These are phyloP conservation scores for Pangasius djambal DNA, from an alignment of 2,797 vertebrate genomes.

Conservation along the genomic window DNA sequence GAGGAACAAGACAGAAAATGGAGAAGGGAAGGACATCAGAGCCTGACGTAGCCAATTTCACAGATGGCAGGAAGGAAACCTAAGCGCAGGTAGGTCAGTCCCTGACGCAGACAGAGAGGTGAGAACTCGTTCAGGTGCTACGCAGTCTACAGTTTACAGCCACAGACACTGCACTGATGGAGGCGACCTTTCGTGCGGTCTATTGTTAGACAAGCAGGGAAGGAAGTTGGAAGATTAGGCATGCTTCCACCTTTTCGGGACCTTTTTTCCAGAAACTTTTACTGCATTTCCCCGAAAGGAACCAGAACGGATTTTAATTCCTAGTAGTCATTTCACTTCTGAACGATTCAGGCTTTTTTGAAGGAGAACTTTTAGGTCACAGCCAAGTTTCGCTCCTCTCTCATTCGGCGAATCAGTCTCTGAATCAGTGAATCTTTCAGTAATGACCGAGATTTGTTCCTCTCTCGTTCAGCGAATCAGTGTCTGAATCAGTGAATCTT, in stretches of 20 bases:
- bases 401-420: neutral
- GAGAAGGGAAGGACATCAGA: constrained; percentile 51
- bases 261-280: neutral
- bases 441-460: neutral
- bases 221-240: neutral
- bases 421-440: neutral
- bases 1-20: constrained; percentile 36
- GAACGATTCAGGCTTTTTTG: neutral
- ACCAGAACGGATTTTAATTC: neutral
- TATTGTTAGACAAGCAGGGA: neutral
- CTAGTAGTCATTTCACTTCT: neutral
- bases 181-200: neutral
- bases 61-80: constrained; percentile 49
- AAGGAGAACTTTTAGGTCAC: neutral
- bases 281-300: neutral
- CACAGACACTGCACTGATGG: neutral
- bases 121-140: constrained; percentile 28
- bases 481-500: neutral
- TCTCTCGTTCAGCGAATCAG: neutral
- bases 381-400: neutral
- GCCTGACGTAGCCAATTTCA: constrained; percentile 31
- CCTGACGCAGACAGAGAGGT: constrained; percentile 10
- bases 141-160: neutral
- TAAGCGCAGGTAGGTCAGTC: constrained; percentile 45
- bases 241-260: too few species aligned